Evolutionary conservation across 2,797 vertebrate species (phyloP).

Genomic region (Gymnopithys bicolor): DNA sequence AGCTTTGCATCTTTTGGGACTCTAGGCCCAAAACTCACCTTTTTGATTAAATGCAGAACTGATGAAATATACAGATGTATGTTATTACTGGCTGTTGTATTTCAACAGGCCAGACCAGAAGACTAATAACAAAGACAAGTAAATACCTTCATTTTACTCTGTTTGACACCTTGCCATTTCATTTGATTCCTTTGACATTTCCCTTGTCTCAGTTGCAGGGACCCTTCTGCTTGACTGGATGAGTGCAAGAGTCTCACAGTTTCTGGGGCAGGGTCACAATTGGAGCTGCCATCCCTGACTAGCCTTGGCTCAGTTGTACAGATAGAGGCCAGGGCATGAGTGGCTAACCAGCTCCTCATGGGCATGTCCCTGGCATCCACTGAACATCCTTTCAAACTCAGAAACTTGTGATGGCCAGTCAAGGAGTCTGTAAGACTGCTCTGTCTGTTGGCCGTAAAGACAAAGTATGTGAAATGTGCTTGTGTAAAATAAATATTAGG

Average conservation of each 20-base stretch:
- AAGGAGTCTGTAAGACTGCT: not conserved
- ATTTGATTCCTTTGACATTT: not conserved
- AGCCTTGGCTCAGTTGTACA: not conserved
- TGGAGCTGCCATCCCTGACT: not conserved
- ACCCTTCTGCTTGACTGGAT: not conserved
- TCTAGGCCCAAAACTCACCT: not conserved
- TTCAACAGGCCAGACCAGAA: not conserved
- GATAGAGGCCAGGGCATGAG: not conserved
- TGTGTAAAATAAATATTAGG: not conserved
- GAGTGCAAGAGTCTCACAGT: not conserved
- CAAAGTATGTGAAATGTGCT: not conserved
- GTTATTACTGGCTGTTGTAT: not conserved
- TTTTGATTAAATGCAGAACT: slow-evolving; percentile 20
- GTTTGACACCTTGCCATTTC: not conserved
- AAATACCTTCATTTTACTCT: not conserved
- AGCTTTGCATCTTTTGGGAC: not conserved
- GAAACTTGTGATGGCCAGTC: not conserved
- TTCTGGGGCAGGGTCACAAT: not conserved
- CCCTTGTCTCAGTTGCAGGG: not conserved
- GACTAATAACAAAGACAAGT: not conserved
- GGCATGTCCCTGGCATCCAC: not conserved
- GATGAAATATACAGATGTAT: not conserved
- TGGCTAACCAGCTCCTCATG: not conserved
- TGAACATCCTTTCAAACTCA: not conserved
- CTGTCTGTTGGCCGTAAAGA: not conserved